phyloP scores from a whole-genome alignment of 2,113 vertebrate genomes.

The Daubentonia madagascariensis region DNA sequence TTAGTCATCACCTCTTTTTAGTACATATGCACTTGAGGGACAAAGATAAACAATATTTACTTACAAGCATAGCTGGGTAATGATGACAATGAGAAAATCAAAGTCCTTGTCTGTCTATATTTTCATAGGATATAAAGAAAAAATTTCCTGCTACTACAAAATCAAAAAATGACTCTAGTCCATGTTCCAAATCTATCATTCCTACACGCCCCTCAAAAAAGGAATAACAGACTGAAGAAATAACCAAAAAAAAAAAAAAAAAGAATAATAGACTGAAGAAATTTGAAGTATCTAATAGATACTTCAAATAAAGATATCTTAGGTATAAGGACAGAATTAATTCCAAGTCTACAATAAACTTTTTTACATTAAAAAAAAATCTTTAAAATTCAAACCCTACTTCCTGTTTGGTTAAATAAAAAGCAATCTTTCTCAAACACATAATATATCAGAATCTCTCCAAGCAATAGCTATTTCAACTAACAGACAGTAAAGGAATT shows the following conservation, averaged over 20 bases:
- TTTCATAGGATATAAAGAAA: constrained; percentile 34
- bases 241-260: background rate
- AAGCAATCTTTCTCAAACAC: background rate
- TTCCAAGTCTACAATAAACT: constrained; percentile 1
- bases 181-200: constrained; percentile 3
- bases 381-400: constrained; percentile 7
- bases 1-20: constrained; percentile 40
- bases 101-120: background rate
- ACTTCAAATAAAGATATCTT: constrained; percentile 15
- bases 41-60: background rate
- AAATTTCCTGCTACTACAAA: background rate
- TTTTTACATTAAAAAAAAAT: background rate
- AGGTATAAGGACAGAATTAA: background rate
- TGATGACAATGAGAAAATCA: background rate
- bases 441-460: background rate
- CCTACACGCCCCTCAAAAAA: background rate
- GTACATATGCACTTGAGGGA: background rate
- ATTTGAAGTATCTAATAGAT: background rate
- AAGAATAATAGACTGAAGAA: background rate
- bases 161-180: background rate
- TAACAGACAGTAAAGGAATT: background rate
- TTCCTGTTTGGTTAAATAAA: constrained; percentile 13
- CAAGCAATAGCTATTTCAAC: constrained; percentile 36
- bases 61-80: background rate
- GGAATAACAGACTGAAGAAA: background rate